Percentiles rank a stretch among this genome's conserved stretches.
Evolutionary conservation across 2,113 vertebrate genomes (phyloP).

Genomic region (Elgaria multicarinata): DNA sequence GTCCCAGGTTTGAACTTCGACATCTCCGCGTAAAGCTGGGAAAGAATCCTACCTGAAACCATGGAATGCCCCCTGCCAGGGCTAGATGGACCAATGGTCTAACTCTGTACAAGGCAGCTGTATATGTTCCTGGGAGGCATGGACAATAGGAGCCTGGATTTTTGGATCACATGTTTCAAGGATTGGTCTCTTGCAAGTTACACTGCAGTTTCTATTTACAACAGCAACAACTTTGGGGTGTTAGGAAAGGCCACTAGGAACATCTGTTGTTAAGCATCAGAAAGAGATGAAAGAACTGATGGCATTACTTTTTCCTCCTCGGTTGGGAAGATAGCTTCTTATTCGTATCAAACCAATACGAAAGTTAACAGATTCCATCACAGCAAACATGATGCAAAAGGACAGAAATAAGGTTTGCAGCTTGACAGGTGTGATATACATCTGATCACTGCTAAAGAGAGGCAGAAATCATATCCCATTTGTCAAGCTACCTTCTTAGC

Average conservation of each 20-base stretch:
- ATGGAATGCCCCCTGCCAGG: not conserved
- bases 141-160: not conserved
- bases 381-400: slow-evolving; percentile 55
- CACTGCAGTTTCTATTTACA: slow-evolving; percentile 31
- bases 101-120: not conserved
- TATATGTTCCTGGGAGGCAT: too few relatives aligned
- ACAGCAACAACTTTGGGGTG: slow-evolving; percentile 7
- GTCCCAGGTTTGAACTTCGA: too few relatives aligned
- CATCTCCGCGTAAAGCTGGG: not conserved
- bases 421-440: slow-evolving; percentile 2
- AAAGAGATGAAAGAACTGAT: slow-evolving; percentile 10
- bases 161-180: slow-evolving; percentile 13
- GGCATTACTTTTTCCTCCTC: slow-evolving; percentile 29
- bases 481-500: not conserved
- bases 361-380: slow-evolving; percentile 55
- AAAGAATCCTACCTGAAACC: not conserved
- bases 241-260: slow-evolving; percentile 34
- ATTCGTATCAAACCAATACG: slow-evolving; percentile 38
- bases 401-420: slow-evolving; percentile 13
- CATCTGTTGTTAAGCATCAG: slow-evolving; percentile 35
- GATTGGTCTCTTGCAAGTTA: slow-evolving; percentile 18
- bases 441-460: slow-evolving; percentile 1
- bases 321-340: slow-evolving; percentile 32
- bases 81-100: not conserved
- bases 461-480: not conserved